Evolutionary conservation across 2,888 invertebrate species (phyloP).

Genomic region (Caenorhabditis panamensis): DNA sequence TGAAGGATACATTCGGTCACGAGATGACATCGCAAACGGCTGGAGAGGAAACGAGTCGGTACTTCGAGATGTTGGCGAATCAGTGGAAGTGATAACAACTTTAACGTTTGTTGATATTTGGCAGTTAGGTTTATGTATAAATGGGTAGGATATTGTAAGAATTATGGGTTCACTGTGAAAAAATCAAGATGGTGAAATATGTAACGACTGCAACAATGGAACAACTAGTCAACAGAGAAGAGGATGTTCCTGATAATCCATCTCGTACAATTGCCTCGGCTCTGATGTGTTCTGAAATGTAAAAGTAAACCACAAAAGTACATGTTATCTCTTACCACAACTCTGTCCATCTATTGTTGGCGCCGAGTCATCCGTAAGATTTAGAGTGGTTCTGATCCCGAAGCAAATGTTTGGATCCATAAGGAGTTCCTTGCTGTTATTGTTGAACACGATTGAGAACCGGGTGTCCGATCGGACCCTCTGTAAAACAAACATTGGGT

Average conservation of each 20-base stretch:
- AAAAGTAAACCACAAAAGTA: neutral
- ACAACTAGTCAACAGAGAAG: neutral
- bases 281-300: constrained; percentile 1
- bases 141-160: neutral
- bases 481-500: constrained; percentile 14
- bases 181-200: too few species aligned
- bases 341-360: constrained; percentile 30
- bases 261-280: neutral
- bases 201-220: too few species aligned
- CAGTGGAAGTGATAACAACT: constrained; percentile 38
- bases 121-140: too few species aligned
- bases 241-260: neutral
- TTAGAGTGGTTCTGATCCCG: constrained; percentile 15
- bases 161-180: neutral
- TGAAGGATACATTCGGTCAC: constrained; percentile 41
- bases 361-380: neutral
- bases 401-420: constrained; percentile 20
- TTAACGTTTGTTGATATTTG: neutral
- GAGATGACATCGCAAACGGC: constrained; percentile 36
- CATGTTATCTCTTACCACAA: constrained; percentile 10
- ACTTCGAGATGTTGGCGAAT: constrained; percentile 48
- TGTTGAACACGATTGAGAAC: constrained; percentile 10
- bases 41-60: constrained; percentile 29
- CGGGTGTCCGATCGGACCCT: constrained; percentile 8
- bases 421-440: constrained; percentile 24